A percentile compares a stretch with the other conserved stretches of the same genome.
These are phyloP conservation scores for Carassius auratus DNA, from an alignment of 2,113 vertebrate species.

Conservation along the genomic window DNA sequence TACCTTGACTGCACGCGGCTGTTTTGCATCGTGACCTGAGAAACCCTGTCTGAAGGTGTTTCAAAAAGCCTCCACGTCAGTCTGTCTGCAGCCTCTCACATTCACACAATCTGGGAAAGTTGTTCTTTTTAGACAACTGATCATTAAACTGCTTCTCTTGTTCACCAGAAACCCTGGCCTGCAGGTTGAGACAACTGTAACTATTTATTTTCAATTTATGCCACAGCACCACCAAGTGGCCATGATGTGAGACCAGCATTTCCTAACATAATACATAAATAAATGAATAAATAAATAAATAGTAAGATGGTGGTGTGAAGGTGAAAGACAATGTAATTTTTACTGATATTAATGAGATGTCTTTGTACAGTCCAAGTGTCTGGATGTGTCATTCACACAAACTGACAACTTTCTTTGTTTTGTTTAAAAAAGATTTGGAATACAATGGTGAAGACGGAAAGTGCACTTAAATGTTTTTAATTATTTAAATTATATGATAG, in stretches of 20 bases:
- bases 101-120: conserved; percentile 29
- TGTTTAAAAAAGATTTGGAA: neutral
- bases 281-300: too few species aligned
- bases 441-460: neutral
- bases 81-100: conserved; percentile 16
- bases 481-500: too few species aligned
- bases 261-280: too few species aligned
- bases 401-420: neutral
- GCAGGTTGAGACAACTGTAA: neutral
- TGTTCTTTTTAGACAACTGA: conserved; percentile 41
- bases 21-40: conserved; percentile 47
- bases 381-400: too few species aligned
- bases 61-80: conserved; percentile 27
- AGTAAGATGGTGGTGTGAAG: too few species aligned
- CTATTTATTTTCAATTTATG: neutral
- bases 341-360: neutral
- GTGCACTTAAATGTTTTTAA: neutral
- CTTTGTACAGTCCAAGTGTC: too few species aligned
- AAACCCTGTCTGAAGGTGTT: conserved; percentile 54
- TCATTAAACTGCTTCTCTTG: conserved; percentile 33
- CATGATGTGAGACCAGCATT: neutral
- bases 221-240: conserved; percentile 57
- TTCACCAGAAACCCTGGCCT: conserved; percentile 15
- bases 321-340: too few species aligned
- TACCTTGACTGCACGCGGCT: conserved; percentile 44